Percentiles rank a stretch among this genome's conserved stretches.
phyloP scores from a whole-genome alignment of 2,888 invertebrate genomes.

The Acrocyrtus sp. region DNA sequence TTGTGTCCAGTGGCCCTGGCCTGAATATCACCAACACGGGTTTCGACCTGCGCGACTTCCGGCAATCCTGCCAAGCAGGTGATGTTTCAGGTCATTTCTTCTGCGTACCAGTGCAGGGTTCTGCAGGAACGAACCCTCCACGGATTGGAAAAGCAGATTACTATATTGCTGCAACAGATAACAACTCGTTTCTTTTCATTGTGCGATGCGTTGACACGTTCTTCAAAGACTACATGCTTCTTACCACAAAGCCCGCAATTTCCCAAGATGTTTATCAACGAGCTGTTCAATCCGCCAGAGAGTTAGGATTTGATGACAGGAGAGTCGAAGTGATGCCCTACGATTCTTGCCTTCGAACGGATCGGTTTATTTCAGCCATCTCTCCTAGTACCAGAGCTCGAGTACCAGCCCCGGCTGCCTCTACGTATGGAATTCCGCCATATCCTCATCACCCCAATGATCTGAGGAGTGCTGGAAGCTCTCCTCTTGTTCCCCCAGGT shows the following conservation, averaged over 20 bases:
- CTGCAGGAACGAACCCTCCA: slow-evolving; percentile 29
- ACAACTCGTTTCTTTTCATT: slow-evolving; percentile 26
- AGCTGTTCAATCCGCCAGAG: slow-evolving; percentile 16
- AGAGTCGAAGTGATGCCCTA: slow-evolving; percentile 24
- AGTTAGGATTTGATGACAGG: slow-evolving; percentile 28
- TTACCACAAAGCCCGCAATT: slow-evolving; percentile 30
- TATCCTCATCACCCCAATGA: slow-evolving; percentile 16
- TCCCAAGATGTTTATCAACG: slow-evolving; percentile 22
- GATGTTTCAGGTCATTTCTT: slow-evolving; percentile 26
- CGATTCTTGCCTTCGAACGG: slow-evolving; percentile 20
- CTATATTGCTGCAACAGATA: slow-evolving; percentile 25
- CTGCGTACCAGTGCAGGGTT: slow-evolving; percentile 24
- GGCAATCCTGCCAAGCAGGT: slow-evolving; percentile 30
- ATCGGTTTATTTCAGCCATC: slow-evolving; percentile 27
- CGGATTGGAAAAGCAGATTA: slow-evolving; percentile 24
- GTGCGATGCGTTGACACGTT: slow-evolving; percentile 27
- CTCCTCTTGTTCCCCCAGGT: slow-evolving; percentile 6
- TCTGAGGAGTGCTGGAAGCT: slow-evolving; percentile 5
- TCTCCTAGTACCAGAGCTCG: neutral
- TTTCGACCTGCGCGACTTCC: slow-evolving; percentile 29
- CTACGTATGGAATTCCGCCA: slow-evolving; percentile 20
- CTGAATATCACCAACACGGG: slow-evolving; percentile 34
- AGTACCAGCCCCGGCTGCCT: neutral
- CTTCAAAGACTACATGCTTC: slow-evolving; percentile 29
- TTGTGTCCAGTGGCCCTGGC: slow-evolving; percentile 29